Evolutionary conservation across 2,888 invertebrate genomes (phyloP).

Genomic region (Macaria liturata): DNA sequence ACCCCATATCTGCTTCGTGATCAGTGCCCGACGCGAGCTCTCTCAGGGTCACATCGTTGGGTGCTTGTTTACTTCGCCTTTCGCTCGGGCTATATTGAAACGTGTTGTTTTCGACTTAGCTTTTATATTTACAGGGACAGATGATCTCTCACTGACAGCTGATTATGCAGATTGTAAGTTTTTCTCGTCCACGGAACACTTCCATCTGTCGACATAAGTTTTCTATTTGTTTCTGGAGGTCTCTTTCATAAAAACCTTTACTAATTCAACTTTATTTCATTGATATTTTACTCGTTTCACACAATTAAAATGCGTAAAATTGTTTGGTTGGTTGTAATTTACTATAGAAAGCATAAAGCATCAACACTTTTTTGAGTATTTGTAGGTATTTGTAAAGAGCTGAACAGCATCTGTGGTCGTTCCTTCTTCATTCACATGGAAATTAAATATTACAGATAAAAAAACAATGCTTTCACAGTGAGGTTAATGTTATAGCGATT

Average conservation of each 20-base stretch:
- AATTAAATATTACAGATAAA: neutral
- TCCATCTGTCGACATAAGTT: constrained; percentile 70
- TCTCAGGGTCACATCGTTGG: constrained; percentile 69
- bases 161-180: constrained; percentile 84
- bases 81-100: constrained; percentile 59
- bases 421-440: constrained; percentile 41
- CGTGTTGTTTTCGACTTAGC: constrained; percentile 78
- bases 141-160: constrained; percentile 84
- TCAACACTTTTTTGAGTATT: constrained; percentile 83
- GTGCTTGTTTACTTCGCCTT: constrained; percentile 67
- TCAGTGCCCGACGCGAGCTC: constrained; percentile 54
- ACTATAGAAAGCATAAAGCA: constrained; percentile 83
- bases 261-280: constrained; percentile 65
- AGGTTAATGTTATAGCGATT: neutral
- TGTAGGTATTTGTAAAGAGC: constrained; percentile 75
- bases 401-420: constrained; percentile 65
- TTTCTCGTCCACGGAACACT: constrained; percentile 78
- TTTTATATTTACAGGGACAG: constrained; percentile 83
- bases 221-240: constrained; percentile 54
- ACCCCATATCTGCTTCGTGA: constrained; percentile 73
- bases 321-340: constrained; percentile 82
- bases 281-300: constrained; percentile 67
- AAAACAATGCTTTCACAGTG: no score
- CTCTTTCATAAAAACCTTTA: constrained; percentile 55
- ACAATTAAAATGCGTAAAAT: constrained; percentile 75